Conservation (phyloP, 1,140 invertebrate species). For the Brachionus koreanus region DNA sequence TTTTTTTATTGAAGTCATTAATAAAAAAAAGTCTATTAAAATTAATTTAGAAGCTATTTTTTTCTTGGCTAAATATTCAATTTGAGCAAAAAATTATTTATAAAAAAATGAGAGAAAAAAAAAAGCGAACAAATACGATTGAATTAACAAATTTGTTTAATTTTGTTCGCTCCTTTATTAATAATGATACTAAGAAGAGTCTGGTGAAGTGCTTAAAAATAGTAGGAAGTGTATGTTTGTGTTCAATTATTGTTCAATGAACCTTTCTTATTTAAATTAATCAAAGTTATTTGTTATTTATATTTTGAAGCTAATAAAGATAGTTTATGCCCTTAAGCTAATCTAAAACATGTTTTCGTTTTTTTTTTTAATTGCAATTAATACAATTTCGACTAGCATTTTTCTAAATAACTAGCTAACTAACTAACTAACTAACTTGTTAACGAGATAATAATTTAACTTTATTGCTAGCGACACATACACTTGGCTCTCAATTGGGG, state of each 20-base stretch:
- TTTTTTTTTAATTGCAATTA: slow-evolving; percentile 35
- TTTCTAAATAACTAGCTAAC: slow-evolving; percentile 28
- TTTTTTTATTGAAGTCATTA: background rate
- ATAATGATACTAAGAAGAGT: background rate
- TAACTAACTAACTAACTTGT: slow-evolving; percentile 24
- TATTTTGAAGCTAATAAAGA: background rate
- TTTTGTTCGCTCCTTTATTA: slow-evolving; percentile 3
- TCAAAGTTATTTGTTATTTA: slow-evolving; percentile 30
- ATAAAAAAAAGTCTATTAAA: background rate
- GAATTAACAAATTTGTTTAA: background rate
- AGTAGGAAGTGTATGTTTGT: slow-evolving; percentile 18
- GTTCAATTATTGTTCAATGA: slow-evolving; percentile 21
- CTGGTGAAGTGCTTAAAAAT: background rate
- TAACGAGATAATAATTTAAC: slow-evolving; percentile 33
- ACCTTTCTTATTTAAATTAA: slow-evolving; percentile 36
- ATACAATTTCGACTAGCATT: background rate
- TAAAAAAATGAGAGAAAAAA: background rate
- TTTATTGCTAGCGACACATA: background rate
- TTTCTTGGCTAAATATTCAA: background rate
- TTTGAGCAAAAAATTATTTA: no score
- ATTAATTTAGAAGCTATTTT: background rate
- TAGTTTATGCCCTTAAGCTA: slow-evolving; percentile 32
- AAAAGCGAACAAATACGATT: background rate
- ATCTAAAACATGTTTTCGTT: slow-evolving; percentile 37
- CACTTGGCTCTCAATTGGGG: background rate